Conservation (phyloP, 2,113 vertebrate species). For the Leptobrachium ailaonicum region DNA sequence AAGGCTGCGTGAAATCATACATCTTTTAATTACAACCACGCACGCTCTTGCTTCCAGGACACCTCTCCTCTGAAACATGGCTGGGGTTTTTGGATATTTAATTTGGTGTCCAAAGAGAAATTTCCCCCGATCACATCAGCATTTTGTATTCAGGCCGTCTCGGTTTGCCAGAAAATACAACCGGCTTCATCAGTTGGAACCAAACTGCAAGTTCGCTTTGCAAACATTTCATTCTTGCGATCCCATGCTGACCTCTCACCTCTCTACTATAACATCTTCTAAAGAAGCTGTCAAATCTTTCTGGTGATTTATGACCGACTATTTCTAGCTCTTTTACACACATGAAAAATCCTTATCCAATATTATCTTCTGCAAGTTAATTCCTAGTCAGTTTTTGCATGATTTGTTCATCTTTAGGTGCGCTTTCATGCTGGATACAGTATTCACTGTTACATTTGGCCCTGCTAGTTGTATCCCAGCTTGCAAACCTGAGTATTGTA, state of each 20-base stretch:
- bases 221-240: background rate
- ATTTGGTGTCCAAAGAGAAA: background rate
- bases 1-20: background rate
- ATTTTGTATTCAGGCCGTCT: background rate
- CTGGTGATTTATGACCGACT: too few relatives aligned
- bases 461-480: too few relatives aligned
- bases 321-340: too few relatives aligned
- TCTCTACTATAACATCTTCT: too few relatives aligned
- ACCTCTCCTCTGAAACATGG: background rate
- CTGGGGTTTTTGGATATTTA: background rate
- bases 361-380: too few relatives aligned
- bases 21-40: background rate
- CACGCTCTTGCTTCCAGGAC: background rate
- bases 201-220: background rate
- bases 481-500: too few relatives aligned
- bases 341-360: too few relatives aligned
- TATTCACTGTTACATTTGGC: too few relatives aligned
- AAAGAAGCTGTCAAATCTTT: background rate
- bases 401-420: too few relatives aligned
- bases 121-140: background rate
- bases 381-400: too few relatives aligned
- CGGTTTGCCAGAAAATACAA: background rate
- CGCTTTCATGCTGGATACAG: too few relatives aligned
- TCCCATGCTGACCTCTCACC: background rate
- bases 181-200: background rate